Evolutionary conservation across 2,888 invertebrate genomes (phyloP).

Genomic region (Hirtodrosophila cameraria): DNA sequence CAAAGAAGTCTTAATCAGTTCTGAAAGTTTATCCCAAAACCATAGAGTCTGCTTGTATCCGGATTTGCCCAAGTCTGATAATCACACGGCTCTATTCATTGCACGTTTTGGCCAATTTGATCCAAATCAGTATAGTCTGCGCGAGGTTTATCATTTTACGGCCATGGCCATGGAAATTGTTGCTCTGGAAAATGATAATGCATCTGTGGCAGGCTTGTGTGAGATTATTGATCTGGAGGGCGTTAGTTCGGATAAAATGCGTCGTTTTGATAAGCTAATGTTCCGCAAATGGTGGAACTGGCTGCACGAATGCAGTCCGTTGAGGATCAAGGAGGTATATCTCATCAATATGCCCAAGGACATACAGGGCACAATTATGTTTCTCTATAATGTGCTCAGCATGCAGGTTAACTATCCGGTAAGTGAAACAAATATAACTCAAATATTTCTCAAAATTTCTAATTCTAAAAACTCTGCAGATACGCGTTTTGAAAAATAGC

Average conservation of each 20-base stretch:
- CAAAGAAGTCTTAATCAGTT: accelerated
- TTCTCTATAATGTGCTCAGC: conserved; percentile 64
- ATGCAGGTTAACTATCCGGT: conserved; percentile 69
- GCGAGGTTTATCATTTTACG: conserved; percentile 72
- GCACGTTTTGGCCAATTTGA: conserved; percentile 75
- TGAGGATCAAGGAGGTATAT: conserved; percentile 69
- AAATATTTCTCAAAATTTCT: not conserved
- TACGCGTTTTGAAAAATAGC: conserved; percentile 60
- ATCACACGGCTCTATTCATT: conserved; percentile 71
- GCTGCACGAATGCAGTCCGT: conserved; percentile 70
- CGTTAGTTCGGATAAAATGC: conserved; percentile 63
- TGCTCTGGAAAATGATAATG: conserved; percentile 77
- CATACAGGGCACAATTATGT: conserved; percentile 61
- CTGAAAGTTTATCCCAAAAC: not conserved
- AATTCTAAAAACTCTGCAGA: conserved; percentile 29
- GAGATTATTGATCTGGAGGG: conserved; percentile 74
- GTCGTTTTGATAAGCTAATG: conserved; percentile 63
- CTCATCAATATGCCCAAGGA: conserved; percentile 77
- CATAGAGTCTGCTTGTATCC: conserved; percentile 66
- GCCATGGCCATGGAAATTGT: conserved; percentile 78
- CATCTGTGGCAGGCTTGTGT: conserved; percentile 75
- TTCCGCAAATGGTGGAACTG: conserved; percentile 76
- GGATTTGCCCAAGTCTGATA: conserved; percentile 73
- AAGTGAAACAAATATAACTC: conserved; percentile 7
- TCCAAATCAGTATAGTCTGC: conserved; percentile 66